These are phyloP conservation scores for Salvelinus namaycush DNA, from an alignment of 2,113 vertebrate genomes.

Conservation along the genomic window DNA sequence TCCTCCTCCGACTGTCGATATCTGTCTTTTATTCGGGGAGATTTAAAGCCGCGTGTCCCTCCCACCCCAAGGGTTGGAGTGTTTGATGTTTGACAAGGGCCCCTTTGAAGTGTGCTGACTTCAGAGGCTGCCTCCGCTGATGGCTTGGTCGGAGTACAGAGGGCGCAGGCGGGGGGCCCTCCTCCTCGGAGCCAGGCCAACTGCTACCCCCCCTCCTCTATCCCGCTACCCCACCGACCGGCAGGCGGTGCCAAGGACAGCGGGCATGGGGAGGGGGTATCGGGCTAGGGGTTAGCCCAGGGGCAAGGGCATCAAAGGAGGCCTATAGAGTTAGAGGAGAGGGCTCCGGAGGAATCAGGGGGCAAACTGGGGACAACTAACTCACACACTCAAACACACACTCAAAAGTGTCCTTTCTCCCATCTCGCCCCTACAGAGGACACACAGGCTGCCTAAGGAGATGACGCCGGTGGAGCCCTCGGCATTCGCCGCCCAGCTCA, in stretches of 20 bases:
- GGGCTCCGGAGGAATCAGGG: too few species aligned
- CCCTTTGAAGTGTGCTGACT: constrained; percentile 96
- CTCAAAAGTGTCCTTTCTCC: constrained; percentile 29
- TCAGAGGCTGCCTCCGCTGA: constrained; percentile 89
- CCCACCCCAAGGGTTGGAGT: constrained; percentile 75
- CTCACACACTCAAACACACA: constrained; percentile 37
- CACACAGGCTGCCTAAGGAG: constrained; percentile 91
- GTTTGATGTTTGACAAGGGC: constrained; percentile 97
- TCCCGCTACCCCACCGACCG: constrained; percentile 75
- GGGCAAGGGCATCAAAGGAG: constrained; percentile 58
- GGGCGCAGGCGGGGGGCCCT: constrained; percentile 86
- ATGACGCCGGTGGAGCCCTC: constrained; percentile 92
- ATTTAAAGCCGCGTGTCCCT: constrained; percentile 83
- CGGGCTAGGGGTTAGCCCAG: constrained; percentile 59
- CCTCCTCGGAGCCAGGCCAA: constrained; percentile 89
- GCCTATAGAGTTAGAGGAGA: background rate
- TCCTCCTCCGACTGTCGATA: constrained; percentile 83
- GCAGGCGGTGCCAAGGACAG: constrained; percentile 85
- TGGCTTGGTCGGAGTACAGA: constrained; percentile 95
- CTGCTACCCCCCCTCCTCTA: constrained; percentile 73
- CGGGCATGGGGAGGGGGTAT: constrained; percentile 55
- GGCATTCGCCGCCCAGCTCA: constrained; percentile 87
- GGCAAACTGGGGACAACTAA: constrained; percentile 37
- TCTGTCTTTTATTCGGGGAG: constrained; percentile 84
- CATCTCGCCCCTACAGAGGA: constrained; percentile 77